A percentile compares a stretch with the other conserved stretches of the same genome.
Evolutionary conservation across 2,113 vertebrate genomes (phyloP).

Genomic region (Odocoileus hemionus): DNA sequence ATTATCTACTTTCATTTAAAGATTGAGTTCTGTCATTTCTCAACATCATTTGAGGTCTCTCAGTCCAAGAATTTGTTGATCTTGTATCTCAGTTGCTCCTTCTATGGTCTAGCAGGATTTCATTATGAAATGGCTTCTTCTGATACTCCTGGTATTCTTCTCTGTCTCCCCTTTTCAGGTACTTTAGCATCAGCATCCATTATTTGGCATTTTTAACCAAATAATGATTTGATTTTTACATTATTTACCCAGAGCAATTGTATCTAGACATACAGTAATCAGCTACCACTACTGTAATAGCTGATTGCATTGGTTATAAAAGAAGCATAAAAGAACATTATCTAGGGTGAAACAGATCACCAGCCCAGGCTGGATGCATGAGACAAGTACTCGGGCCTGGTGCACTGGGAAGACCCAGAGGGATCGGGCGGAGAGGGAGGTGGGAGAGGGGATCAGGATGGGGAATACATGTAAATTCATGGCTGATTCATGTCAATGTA

Average conservation of each 20-base stretch:
- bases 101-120: background rate
- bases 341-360: no score
- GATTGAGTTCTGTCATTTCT: background rate
- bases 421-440: no score
- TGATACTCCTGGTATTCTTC: background rate
- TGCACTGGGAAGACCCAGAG: no score
- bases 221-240: background rate
- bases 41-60: background rate
- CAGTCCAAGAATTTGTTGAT: background rate
- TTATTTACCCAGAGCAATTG: background rate
- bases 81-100: background rate
- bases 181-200: background rate
- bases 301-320: background rate
- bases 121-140: background rate
- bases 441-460: no score
- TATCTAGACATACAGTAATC: background rate
- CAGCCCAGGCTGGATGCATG: no score
- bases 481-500: no score
- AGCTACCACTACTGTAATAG: background rate
- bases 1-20: background rate
- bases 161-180: background rate
- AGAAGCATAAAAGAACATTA: background rate
- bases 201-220: constrained; percentile 46
- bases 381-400: no score
- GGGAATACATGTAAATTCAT: no score